Base-by-base conservation (phyloP, 2,113 vertebrate species). In the Mola mola region DNA sequence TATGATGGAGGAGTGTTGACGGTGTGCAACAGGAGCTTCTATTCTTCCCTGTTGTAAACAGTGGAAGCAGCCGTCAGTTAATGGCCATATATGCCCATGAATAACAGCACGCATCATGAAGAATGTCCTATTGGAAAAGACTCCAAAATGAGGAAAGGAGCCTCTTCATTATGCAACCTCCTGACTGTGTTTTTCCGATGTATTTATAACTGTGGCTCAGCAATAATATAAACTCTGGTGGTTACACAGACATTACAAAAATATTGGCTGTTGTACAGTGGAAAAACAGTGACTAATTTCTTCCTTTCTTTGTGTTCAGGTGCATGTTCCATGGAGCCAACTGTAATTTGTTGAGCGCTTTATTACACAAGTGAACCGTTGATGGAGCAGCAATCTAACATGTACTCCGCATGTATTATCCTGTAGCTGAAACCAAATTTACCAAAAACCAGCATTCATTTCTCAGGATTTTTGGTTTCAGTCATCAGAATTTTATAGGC, bases 261-360 rank as follows among this genome's bases (percentile, higher is more conserved):
- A 72, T 73, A 55, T 17, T 66, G 11, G 25, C 31, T 16, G 13
- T 21, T 63, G 49, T 26, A 41, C 4, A 43, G 17, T 19, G 66
- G 55, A 22, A 55, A 60, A 57, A 44, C 11, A 42, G 37, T 68
- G 73, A 72, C 43, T 76, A 64, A 84, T 89, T 90, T 89, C 82
- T 89, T 87, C 85, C 83, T 63, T 72, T 59, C 78, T 78, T 86
- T 83, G 77, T 87, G 73, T 82, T 56, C 65, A 66, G 19, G 42
- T 20, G 47, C 25, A 50, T 43, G 16, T 24, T 62, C 10, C 46
- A 52, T 8, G 2, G 37, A 33, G 47, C 31, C 13, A 28, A 16
- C n/a, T 6, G 61, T 38, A 31, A 68, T 64, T 2, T 61, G 67
- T 52, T 50, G 26, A 51, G 60, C 17, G 34, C 22, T 53, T 24